Base-by-base conservation (phyloP, 2,797 vertebrate genomes). In the Borostomias antarcticus region DNA sequence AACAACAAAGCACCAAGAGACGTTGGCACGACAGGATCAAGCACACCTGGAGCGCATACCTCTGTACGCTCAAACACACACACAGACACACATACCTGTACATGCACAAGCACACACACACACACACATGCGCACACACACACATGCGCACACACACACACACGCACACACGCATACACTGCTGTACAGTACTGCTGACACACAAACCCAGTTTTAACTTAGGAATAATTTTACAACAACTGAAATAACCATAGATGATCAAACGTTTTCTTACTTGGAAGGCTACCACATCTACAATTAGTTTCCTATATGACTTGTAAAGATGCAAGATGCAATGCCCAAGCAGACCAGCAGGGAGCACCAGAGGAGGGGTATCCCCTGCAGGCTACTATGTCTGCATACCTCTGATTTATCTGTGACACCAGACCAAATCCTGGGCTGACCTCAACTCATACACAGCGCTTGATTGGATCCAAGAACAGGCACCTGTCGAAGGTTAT, bases 301-400 rank as follows among this genome's bases (percentile, higher is more conserved):
- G 25, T n/a, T 3, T 11, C 61, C 40, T 3, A 35, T 35, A 19
- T 33, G 21, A 28, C 21, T 28, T 60, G 40, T 47, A 17, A 25
- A 30, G 23, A 9, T 15, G 10, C 5, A 8, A 15, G 5, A 13
- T 68, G 81, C 64, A 73, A 61, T 73, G 80, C 60, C 9, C 2
- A 4, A 37, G 54, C 0, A 0, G 5, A n/a, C 71, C 91, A 86
- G 83, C 74, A 91, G 91, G 89, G 87, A n/a, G 84, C 32, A 82
- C 69, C 75, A 88, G 80, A 89, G 86, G 73, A 81, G 83, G 75
- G 86, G 37, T 45, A 23, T 59, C 69, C 59, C 35, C 25, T 25
- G 3, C n/a, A 4, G 30, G 0, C 35, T 1, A 1, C 4, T 29
- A 28, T n/a, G 17, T 0, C 66, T 61, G 57, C 62, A 50, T n/a